Base-by-base conservation (phyloP, 2,113 vertebrate genomes). In the Opisthocomus hoazin region DNA sequence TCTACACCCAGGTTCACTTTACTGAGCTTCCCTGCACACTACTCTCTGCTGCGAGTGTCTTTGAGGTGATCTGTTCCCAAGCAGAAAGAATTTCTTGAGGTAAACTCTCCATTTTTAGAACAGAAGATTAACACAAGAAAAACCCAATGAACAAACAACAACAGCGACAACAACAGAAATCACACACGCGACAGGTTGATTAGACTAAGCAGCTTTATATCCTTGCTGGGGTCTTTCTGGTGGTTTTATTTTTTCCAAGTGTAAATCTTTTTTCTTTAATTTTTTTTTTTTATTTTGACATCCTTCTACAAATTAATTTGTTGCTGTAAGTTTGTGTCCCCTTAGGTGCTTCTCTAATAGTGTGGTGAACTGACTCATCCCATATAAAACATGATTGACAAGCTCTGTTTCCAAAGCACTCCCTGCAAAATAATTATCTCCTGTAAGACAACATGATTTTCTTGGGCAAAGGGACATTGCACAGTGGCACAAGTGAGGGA, bases 51-150 rank as follows among this genome's bases (percentile, higher is more conserved):
- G 51, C 0, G 1, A 95, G 73, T 26, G 1, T 41, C 91, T 93
- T 86, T 87, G 91, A 94, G 95, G 96, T 91, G 93, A 95, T 93
- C 84, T 88, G 90, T 96, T 97, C 97, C 97, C 97, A 96, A 97
- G 96, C 86, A 97, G 97, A 97, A 97, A 97, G 85, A 97, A 96
- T 94, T 82, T 91, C 66, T 97, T 98, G 98, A 98, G 98, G 97
- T 98, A 98, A 98, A 97, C 90, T 95, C 97, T 97, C 96, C 65
- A 94, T 96, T 96, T 93, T 94, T 87, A 97, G 95, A 98, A 97
- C 53, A n/a, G 87, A 97, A 97, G 78, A 89, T 94, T 84, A 66
- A 83, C 50, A 83, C 76, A 48, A 65, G 43, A 22, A 34, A 26
- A 17, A 29, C 48, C 77, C 89, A 83, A 94, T 91, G 66, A 95